Conservation (phyloP, 2,888 invertebrate species). For the Ecdyonurus torrentis region DNA sequence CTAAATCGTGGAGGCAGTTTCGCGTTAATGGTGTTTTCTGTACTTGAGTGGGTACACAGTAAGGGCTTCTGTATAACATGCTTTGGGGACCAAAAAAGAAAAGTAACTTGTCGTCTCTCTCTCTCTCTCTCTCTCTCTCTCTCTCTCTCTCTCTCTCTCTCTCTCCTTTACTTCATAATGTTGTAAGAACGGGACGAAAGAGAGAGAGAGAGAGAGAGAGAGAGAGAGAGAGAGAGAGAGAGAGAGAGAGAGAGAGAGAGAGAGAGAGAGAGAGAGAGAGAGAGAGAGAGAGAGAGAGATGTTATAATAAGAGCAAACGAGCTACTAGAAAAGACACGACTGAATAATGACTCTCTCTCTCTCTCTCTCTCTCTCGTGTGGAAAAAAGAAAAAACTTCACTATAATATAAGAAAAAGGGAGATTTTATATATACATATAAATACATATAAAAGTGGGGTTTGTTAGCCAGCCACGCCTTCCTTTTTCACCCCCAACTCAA, state of each 20-base stretch:
- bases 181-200: no score
- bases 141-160: no score
- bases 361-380: background rate
- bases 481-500: background rate
- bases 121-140: no score
- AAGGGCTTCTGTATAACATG: no score
- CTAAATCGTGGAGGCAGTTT: background rate
- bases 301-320: background rate
- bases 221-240: no score
- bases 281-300: background rate
- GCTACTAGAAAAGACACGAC: background rate
- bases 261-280: no score
- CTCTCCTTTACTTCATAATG: no score
- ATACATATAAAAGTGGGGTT: background rate
- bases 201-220: no score
- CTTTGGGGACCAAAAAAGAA: no score
- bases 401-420: background rate
- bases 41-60: background rate
- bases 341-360: background rate
- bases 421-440: no score
- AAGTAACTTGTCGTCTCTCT: no score
- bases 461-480: background rate
- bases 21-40: constrained; percentile 2
- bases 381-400: background rate
- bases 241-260: no score